These are phyloP conservation scores for Philhelius pedissequus DNA, from an alignment of 2,888 invertebrate genomes.

Conservation along the genomic window DNA sequence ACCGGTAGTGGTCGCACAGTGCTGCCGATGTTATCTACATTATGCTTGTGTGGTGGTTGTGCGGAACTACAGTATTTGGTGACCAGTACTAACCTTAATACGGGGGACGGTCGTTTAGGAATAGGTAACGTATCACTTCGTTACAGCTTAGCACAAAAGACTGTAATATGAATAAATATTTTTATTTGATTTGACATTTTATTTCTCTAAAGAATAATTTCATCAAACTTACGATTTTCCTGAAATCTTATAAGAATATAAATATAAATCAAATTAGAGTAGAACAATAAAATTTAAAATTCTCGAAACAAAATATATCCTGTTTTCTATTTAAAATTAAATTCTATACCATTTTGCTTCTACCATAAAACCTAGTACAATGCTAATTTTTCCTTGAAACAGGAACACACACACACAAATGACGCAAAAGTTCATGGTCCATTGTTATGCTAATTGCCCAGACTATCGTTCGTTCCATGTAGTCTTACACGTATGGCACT, in stretches of 20 bases:
- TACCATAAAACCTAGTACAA: conserved; percentile 7
- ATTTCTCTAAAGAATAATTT: no score
- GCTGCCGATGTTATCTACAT: no score
- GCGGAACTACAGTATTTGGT: no score
- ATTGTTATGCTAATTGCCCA: conserved; percentile 65
- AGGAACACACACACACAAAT: not conserved
- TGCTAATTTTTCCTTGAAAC: not conserved
- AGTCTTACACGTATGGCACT: not conserved
- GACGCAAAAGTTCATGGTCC: conserved; percentile 13
- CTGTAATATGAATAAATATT: no score
- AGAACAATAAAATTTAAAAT: not conserved
- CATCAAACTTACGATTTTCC: not conserved
- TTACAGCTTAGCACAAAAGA: no score
- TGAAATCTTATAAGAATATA: not conserved
- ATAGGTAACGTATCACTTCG: no score
- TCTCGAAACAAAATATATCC: not conserved
- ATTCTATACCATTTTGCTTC: not conserved
- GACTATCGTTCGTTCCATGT: conserved; percentile 24
- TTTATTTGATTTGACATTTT: no score
- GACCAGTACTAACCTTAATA: no score
- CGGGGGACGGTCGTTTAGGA: no score
- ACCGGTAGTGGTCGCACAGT: no score
- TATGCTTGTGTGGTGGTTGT: no score
- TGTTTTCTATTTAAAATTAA: not conserved
- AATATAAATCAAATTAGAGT: not conserved